A percentile compares a stretch with the other conserved stretches of the same genome.
These are phyloP conservation scores for Dicrurus megarhynchus DNA, from an alignment of 2,113 vertebrate species.

Conservation along the genomic window DNA sequence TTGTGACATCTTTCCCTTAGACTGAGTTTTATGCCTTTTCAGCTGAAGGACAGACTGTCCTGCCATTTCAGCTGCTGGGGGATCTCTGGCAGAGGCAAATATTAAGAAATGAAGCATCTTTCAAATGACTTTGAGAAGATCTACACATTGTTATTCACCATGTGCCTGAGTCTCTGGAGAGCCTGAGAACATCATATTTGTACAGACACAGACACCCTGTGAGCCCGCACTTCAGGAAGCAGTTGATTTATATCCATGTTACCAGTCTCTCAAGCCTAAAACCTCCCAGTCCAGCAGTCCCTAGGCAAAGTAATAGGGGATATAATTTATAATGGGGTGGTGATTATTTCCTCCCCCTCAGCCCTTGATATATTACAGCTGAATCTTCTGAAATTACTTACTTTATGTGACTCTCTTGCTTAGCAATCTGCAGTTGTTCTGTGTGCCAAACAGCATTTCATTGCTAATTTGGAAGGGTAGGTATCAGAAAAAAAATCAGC, in stretches of 20 bases:
- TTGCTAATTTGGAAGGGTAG: conserved; percentile 12
- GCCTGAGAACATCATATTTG: background rate
- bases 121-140: background rate
- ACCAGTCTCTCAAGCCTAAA: background rate
- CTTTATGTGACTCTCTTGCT: background rate
- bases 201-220: background rate
- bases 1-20: background rate
- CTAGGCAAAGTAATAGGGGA: background rate
- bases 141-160: background rate
- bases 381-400: background rate
- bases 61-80: background rate
- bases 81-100: background rate
- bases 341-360: conserved; percentile 27
- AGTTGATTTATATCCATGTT: conserved; percentile 19
- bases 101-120: background rate
- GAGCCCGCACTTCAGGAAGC: background rate
- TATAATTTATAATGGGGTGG: conserved; percentile 26
- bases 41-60: background rate
- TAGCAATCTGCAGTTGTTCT: background rate
- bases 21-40: background rate
- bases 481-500: background rate
- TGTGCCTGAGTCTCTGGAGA: background rate
- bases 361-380: conserved; percentile 14
- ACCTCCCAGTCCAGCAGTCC: background rate
- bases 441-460: conserved; percentile 23